phyloP scores from a whole-genome alignment of 92 coral and sea anemone species.

The Ricordea florida region DNA sequence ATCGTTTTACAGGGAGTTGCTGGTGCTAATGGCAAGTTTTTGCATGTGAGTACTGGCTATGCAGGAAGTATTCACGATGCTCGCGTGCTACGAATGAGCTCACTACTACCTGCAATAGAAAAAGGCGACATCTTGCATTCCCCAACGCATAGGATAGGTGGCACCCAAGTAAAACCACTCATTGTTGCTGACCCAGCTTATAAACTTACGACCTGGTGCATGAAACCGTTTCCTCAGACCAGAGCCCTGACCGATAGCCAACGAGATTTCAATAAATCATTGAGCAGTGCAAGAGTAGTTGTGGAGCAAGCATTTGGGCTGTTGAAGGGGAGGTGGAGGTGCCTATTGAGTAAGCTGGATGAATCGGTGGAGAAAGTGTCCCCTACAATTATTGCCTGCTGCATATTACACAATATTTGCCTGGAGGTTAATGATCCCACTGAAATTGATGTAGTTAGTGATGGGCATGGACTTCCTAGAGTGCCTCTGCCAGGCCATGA shows the following conservation, averaged over 20 bases:
- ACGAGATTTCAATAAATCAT: slow-evolving; percentile 18
- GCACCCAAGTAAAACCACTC: slow-evolving; percentile 19
- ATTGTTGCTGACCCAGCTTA: slow-evolving; percentile 47
- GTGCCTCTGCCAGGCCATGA: slow-evolving; percentile 27
- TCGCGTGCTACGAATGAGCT: slow-evolving; percentile 42
- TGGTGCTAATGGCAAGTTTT: slow-evolving; percentile 8
- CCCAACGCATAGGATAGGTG: background rate
- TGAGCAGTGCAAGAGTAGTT: slow-evolving; percentile 43
- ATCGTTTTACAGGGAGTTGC: slow-evolving; percentile 51
- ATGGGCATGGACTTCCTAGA: background rate
- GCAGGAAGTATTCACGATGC: slow-evolving; percentile 59
- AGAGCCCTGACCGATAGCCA: slow-evolving; percentile 38
- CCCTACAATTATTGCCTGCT: slow-evolving; percentile 17
- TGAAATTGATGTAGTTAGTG: background rate
- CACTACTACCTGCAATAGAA: slow-evolving; percentile 5
- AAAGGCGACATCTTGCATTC: background rate
- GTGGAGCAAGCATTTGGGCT: slow-evolving; percentile 42
- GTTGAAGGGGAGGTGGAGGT: slow-evolving; percentile 38
- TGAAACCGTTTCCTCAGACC: slow-evolving; percentile 36
- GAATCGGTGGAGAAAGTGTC: slow-evolving; percentile 41
- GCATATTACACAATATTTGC: slow-evolving; percentile 19
- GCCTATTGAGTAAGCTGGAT: slow-evolving; percentile 9
- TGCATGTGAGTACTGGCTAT: slow-evolving; percentile 48
- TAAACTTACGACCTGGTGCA: slow-evolving; percentile 49
- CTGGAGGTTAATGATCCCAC: background rate